Percentiles rank a stretch among this genome's conserved stretches.
Evolutionary conservation across 2,888 invertebrate genomes (phyloP).

Genomic region (Phyllotreta cruciferae): DNA sequence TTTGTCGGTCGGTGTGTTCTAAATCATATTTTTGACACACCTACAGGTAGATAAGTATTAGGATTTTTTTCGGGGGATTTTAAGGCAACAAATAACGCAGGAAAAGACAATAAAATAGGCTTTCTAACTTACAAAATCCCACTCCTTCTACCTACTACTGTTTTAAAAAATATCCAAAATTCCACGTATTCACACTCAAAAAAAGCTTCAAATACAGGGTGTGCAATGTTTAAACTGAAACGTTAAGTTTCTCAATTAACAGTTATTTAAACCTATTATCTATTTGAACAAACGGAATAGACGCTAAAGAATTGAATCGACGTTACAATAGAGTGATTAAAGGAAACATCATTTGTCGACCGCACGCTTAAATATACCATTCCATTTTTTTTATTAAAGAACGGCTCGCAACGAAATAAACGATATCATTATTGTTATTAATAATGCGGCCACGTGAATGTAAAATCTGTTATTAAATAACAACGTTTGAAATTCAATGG

Average conservation of each 20-base stretch:
- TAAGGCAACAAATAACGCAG: conserved; percentile 4
- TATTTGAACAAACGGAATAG: not conserved
- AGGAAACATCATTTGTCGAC: conserved; percentile 8
- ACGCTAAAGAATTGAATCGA: not conserved
- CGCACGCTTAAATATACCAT: conserved; percentile 10
- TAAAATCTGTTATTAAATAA: too few relatives aligned
- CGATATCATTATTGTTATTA: conserved; percentile 13
- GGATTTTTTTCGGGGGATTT: conserved; percentile 14
- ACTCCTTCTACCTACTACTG: too few relatives aligned
- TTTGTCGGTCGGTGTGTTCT: conserved; percentile 26
- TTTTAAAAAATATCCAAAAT: too few relatives aligned
- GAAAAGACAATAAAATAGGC: conserved; percentile 6
- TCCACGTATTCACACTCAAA: too few relatives aligned
- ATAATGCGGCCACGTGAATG: conserved; percentile 1
- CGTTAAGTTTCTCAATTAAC: too few relatives aligned
- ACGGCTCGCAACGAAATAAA: conserved; percentile 8
- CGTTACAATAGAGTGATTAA: conserved; percentile 12
- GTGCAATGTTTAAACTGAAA: too few relatives aligned
- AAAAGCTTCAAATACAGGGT: too few relatives aligned
- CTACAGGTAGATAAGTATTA: conserved; percentile 33
- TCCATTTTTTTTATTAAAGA: not conserved
- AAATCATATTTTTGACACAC: conserved; percentile 35
- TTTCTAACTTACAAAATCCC: not conserved
- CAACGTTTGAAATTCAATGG: too few relatives aligned
- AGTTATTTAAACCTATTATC: not conserved